Base-by-base conservation (phyloP, 2,888 invertebrate genomes). In the Allacma fusca region DNA sequence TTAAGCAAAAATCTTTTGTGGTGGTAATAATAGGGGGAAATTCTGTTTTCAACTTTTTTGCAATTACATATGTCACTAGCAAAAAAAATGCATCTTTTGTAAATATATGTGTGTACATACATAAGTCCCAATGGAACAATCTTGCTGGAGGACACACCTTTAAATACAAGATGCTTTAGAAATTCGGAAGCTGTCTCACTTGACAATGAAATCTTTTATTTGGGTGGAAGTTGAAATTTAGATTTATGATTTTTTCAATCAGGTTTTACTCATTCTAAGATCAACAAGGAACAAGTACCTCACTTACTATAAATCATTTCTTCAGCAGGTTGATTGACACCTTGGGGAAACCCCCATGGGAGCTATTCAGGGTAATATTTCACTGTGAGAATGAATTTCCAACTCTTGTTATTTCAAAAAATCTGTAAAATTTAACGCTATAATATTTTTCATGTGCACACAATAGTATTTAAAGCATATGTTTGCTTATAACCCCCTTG, bases 41-140 rank as follows among this genome's bases (percentile, higher is more conserved):
- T 23, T 65, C 28, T 65, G 65, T 65, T 65, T 65, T 65, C 65
- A 65, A 65, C 29, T 65, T 65, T 65, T 65, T 65, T 65, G 62
- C 62, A 62, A 62, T 26, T 26, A 50, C n/a, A 13, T 16, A 13
- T 50, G 19, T 50, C 5, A 34, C 34, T 34, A 34, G 34, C 4
- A 34, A 34, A 34, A 34, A 34, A 34, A 34, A 34, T 34, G 4
- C 9, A 7, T 9, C 34, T 34, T 34, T 34, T 34, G 4, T 34
- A 4, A 34, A 34, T 34, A 34, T 34, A 34, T 7, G 34, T 34
- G 34, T 34, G 34, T 34, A 34, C 9, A 34, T 4, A 34, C 34
- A 4, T 34, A 34, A 7, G 34, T 34, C 9, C n/a, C 13, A 9
- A 13, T n/a, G 4, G 50, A 12, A 50, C 9, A 16, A 50, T 50